Conservation (phyloP, 2,888 invertebrate genomes). For the Epiblema foenella region DNA sequence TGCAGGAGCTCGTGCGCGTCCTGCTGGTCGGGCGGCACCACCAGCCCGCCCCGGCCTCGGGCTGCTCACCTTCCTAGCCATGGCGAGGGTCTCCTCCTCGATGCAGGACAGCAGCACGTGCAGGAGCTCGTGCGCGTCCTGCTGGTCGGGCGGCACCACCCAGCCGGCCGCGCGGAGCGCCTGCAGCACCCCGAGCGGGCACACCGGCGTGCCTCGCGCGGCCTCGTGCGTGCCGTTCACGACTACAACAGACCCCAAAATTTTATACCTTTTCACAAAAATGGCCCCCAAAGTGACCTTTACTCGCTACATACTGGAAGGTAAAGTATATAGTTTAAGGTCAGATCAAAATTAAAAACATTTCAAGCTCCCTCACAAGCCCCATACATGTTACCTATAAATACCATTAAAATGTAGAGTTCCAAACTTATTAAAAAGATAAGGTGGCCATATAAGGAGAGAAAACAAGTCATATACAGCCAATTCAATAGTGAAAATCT, state of each 20-base stretch:
- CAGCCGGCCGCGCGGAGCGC: constrained; percentile 91
- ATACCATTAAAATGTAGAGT: too few relatives aligned
- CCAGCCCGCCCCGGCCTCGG: constrained; percentile 88
- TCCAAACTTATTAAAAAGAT: too few relatives aligned
- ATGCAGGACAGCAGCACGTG: constrained; percentile 95
- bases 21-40: constrained; percentile 95
- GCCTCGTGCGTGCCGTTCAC: constrained; percentile 90
- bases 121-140: constrained; percentile 97
- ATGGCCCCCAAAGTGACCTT: too few relatives aligned
- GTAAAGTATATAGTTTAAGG: too few relatives aligned
- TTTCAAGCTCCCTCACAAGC: too few relatives aligned
- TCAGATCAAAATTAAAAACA: too few relatives aligned
- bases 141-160: constrained; percentile 95
- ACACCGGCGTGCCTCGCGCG: constrained; percentile 85
- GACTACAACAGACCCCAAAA: constrained; percentile 83
- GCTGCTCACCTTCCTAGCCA: constrained; percentile 82
- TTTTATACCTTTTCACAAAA: too few relatives aligned
- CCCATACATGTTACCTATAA: too few relatives aligned
- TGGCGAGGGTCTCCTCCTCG: constrained; percentile 91
- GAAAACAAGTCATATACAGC: too few relatives aligned
- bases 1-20: constrained; percentile 98
- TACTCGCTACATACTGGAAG: too few relatives aligned
- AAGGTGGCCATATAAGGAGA: too few relatives aligned
- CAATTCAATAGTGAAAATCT: too few relatives aligned
- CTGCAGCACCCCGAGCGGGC: constrained; percentile 87